These are phyloP conservation scores for Cheiracanthium punctorium DNA, from an alignment of 2,888 invertebrate genomes.

Conservation along the genomic window DNA sequence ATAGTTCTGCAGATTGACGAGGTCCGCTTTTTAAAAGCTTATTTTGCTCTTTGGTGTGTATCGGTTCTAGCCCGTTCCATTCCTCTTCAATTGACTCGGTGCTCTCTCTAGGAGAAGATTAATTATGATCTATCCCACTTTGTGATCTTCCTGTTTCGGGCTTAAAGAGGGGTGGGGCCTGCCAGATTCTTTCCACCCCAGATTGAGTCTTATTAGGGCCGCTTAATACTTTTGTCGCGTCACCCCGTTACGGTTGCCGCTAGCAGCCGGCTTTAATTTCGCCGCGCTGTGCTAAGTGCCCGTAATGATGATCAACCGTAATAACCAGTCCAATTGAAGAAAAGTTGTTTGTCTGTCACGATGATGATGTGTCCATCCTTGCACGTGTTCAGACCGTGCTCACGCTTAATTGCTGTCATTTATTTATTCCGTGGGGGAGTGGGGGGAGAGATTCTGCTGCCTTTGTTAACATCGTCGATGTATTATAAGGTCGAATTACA, in stretches of 20 bases:
- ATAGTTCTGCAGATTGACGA: too few species aligned
- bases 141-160: slow-evolving; percentile 48
- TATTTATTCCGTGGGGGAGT: neutral
- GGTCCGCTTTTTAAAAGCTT: too few species aligned
- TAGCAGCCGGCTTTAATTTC: slow-evolving; percentile 51
- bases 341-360: slow-evolving; percentile 42
- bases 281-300: slow-evolving; percentile 30
- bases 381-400: slow-evolving; percentile 60
- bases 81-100: slow-evolving; percentile 39
- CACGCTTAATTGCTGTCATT: slow-evolving; percentile 62
- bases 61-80: neutral
- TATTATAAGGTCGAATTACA: neutral
- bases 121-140: slow-evolving; percentile 50
- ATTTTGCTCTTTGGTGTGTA: neutral
- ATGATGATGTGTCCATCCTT: slow-evolving; percentile 33
- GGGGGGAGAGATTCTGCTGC: neutral
- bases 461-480: neutral
- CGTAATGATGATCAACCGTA: slow-evolving; percentile 40
- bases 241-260: slow-evolving; percentile 19
- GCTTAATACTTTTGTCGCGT: slow-evolving; percentile 45
- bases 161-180: slow-evolving; percentile 31
- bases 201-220: slow-evolving; percentile 58
- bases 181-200: slow-evolving; percentile 51
- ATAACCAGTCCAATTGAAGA: slow-evolving; percentile 45
- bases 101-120: slow-evolving; percentile 45